Percentiles rank a stretch among this genome's conserved stretches.
Evolutionary conservation across 1,140 invertebrate species (phyloP).

Genomic region (Diplogasteroides magnus): DNA sequence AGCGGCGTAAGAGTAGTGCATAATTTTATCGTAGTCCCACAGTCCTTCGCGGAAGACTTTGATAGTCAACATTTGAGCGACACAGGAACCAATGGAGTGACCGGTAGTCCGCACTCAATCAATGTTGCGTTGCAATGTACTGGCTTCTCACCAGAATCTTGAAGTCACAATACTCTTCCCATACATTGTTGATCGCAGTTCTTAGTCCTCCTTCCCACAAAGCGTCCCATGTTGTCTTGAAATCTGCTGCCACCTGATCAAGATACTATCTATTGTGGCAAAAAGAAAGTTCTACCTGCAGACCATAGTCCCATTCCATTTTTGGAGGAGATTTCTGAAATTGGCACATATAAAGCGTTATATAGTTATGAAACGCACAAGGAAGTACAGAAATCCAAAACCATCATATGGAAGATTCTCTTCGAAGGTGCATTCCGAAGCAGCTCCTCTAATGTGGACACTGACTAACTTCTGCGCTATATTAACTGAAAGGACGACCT

Average conservation of each 20-base stretch:
- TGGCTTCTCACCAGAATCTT: not conserved
- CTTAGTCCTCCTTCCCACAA: not conserved
- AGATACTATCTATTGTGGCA: no score
- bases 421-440: no score
- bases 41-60: not conserved
- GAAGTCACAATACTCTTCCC: not conserved
- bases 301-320: not conserved
- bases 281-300: not conserved
- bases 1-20: not conserved
- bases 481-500: not conserved
- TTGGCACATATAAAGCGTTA: not conserved
- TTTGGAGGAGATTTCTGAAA: not conserved
- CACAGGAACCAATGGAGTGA: not conserved
- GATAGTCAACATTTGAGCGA: not conserved
- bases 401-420: not conserved
- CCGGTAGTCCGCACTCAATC: not conserved
- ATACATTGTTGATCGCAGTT: not conserved
- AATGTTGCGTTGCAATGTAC: no score
- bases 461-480: not conserved
- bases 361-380: not conserved
- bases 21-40: not conserved
- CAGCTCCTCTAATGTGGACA: not conserved
- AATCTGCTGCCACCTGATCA: no score
- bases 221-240: no score
- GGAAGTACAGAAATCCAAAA: not conserved